Percentiles rank a stretch among this genome's conserved stretches.
Evolutionary conservation across 2,113 vertebrate species (phyloP).

Genomic region (Lagopus muta): DNA sequence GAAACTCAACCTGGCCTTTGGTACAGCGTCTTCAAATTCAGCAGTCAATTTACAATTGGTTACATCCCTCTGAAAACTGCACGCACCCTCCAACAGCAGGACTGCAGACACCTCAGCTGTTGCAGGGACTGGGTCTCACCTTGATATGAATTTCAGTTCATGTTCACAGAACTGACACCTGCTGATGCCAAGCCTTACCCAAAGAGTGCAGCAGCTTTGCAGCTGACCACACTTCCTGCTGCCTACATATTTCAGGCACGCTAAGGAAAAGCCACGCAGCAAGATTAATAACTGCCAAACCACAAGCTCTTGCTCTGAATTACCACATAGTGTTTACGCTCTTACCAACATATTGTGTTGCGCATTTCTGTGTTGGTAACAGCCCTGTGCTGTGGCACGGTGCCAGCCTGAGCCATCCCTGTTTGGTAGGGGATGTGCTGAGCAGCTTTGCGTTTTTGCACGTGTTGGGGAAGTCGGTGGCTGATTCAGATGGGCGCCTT

Average conservation of each 20-base stretch:
- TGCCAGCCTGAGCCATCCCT: neutral
- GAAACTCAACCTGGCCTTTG: neutral
- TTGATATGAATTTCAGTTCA: neutral
- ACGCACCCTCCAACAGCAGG: neutral
- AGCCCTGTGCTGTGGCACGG: neutral
- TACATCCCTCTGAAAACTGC: neutral
- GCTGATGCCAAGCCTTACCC: neutral
- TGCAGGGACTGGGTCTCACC: neutral
- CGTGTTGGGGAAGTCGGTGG: neutral
- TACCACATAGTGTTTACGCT: neutral
- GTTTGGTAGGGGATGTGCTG: neutral
- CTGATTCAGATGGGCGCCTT: neutral
- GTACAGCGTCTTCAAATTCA: neutral
- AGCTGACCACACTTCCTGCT: slow-evolving; percentile 55
- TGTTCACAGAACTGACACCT: slow-evolving; percentile 30
- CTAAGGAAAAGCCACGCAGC: slow-evolving; percentile 20
- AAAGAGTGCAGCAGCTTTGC: neutral
- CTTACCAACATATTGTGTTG: neutral
- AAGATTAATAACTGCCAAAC: slow-evolving; percentile 42
- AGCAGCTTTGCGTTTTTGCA: neutral
- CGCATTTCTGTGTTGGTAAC: neutral
- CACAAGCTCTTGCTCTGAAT: slow-evolving; percentile 29
- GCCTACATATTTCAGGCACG: neutral
- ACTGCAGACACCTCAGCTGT: neutral
- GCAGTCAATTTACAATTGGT: neutral